Conservation (phyloP, 1,140 invertebrate species). For the Cotesia glomerata region DNA sequence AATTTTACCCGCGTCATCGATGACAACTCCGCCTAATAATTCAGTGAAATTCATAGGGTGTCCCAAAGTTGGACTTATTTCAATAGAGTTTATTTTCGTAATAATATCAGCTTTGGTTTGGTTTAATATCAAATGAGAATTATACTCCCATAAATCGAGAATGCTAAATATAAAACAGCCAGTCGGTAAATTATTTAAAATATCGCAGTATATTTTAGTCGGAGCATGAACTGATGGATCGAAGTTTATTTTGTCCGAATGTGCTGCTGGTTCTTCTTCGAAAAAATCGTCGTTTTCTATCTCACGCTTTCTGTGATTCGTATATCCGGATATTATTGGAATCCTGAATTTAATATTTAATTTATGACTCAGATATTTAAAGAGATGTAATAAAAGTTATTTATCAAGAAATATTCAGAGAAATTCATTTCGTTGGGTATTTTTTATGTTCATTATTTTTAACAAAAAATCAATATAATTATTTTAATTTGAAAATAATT, state of each 20-base stretch:
- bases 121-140: slow-evolving; percentile 63
- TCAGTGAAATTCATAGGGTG: slow-evolving; percentile 71
- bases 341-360: slow-evolving; percentile 42
- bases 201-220: slow-evolving; percentile 65
- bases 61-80: slow-evolving; percentile 69
- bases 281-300: slow-evolving; percentile 49
- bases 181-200: slow-evolving; percentile 65
- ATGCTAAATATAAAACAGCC: slow-evolving; percentile 72
- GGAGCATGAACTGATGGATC: slow-evolving; percentile 66
- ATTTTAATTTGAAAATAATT: background rate
- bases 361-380: too few relatives aligned
- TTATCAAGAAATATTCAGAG: too few relatives aligned
- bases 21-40: slow-evolving; percentile 68
- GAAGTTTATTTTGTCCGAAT: slow-evolving; percentile 44
- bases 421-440: too few relatives aligned
- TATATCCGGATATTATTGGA: slow-evolving; percentile 47
- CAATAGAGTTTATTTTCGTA: slow-evolving; percentile 66
- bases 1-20: slow-evolving; percentile 68
- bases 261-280: slow-evolving; percentile 42
- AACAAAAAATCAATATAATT: too few relatives aligned
- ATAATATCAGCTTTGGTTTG: slow-evolving; percentile 71
- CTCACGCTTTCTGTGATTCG: slow-evolving; percentile 40
- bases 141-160: slow-evolving; percentile 74
- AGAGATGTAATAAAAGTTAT: too few relatives aligned
- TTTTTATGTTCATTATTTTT: too few relatives aligned